Conservation (phyloP, 35 echinoderm and acorn worm species). For the Anneissia japonica region DNA sequence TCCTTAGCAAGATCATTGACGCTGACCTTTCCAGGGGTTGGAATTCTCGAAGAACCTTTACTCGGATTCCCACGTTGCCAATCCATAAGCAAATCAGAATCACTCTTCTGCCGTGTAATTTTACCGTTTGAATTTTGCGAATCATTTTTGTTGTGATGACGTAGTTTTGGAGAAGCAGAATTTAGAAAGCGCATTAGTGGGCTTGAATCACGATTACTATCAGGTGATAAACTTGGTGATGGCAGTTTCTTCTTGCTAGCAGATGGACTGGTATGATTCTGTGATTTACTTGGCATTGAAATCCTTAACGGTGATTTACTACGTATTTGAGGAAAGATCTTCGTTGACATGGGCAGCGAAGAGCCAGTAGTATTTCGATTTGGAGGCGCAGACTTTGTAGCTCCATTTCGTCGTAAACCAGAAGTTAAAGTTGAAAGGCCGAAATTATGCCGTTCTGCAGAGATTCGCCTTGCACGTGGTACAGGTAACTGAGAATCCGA, state of each 20-base stretch:
- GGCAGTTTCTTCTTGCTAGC: neutral
- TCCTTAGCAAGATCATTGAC: neutral
- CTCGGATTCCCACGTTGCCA: neutral
- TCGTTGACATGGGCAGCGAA: neutral
- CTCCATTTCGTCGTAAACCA: neutral
- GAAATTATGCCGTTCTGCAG: neutral
- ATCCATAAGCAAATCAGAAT: neutral
- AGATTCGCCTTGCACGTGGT: neutral
- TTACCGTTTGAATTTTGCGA: neutral
- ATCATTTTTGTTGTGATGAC: neutral
- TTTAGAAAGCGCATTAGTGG: neutral
- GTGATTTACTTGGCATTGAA: neutral
- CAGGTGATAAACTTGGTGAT: neutral
- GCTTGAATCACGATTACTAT: neutral
- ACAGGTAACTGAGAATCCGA: neutral
- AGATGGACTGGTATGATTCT: neutral
- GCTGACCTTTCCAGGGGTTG: neutral
- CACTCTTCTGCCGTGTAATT: neutral
- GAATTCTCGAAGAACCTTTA: neutral
- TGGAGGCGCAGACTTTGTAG: neutral
- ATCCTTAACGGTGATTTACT: neutral
- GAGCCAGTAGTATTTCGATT: neutral
- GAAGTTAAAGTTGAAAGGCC: neutral
- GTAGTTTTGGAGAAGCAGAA: neutral
- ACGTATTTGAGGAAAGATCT: neutral